Conservation (phyloP, 2,113 vertebrate genomes). For the Indicator indicator region DNA sequence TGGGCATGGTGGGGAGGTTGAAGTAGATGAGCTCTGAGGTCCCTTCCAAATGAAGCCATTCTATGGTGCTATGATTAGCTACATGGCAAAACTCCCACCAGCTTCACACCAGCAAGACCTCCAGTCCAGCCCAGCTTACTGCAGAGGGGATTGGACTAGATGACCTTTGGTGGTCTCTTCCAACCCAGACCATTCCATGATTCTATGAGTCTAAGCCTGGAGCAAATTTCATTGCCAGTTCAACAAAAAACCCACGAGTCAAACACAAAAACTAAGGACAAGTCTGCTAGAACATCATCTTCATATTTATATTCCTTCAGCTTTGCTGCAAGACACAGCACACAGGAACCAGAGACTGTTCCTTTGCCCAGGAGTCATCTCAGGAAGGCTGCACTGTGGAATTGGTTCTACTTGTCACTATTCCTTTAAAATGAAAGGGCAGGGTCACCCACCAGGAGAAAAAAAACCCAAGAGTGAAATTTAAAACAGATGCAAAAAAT, state of each 20-base stretch:
- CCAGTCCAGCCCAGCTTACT: too few relatives aligned
- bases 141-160: too few relatives aligned
- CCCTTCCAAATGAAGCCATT: too few relatives aligned
- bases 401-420: neutral
- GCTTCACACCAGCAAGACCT: neutral
- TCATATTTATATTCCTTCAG: neutral
- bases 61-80: neutral
- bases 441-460: neutral
- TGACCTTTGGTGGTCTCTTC: too few relatives aligned
- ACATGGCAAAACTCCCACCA: conserved; percentile 4
- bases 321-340: neutral
- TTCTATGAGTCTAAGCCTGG: neutral
- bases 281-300: neutral
- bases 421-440: conserved; percentile 30
- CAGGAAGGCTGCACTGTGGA: neutral
- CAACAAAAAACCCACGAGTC: neutral
- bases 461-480: neutral
- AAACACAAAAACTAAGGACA: neutral
- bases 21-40: too few relatives aligned
- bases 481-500: conserved; percentile 22
- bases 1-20: too few relatives aligned
- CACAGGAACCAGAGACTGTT: neutral
- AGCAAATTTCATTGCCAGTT: neutral
- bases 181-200: too few relatives aligned
- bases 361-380: neutral